These are phyloP conservation scores for Polydrusus cervinus DNA, from an alignment of 2,888 invertebrate genomes.

Conservation along the genomic window DNA sequence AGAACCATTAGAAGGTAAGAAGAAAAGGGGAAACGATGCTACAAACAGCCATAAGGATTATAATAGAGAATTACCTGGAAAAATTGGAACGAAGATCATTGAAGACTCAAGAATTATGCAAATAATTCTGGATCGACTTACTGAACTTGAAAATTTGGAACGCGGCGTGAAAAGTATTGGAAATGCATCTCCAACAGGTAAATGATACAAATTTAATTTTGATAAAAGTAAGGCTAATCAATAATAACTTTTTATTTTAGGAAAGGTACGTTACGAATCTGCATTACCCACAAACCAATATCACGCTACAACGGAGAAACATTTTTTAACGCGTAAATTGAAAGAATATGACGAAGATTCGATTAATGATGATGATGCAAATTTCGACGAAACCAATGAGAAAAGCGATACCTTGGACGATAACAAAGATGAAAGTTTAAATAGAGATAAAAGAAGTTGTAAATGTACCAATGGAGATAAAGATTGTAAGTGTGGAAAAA, in stretches of 20 bases:
- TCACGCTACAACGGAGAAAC: constrained; percentile 18
- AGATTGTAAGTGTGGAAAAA: constrained; percentile 56
- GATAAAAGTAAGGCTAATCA: too few species aligned
- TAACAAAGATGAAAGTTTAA: constrained; percentile 7
- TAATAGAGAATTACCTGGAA: neutral
- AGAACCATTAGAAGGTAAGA: neutral
- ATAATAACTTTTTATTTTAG: constrained; percentile 16
- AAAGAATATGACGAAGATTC: constrained; percentile 26
- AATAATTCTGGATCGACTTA: neutral
- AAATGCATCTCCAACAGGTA: neutral
- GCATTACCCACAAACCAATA: neutral
- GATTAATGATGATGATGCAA: constrained; percentile 8
- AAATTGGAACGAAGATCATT: too few species aligned
- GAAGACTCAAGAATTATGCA: neutral
- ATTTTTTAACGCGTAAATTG: constrained; percentile 22
- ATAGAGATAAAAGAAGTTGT: constrained; percentile 38
- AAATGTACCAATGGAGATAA: constrained; percentile 53
- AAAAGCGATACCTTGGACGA: neutral
- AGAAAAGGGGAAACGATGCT: neutral
- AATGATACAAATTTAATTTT: neutral
- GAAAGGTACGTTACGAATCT: neutral
- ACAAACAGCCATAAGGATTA: neutral
- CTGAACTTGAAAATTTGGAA: neutral
- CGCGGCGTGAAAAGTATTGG: neutral
- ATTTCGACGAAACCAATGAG: constrained; percentile 4